Evolutionary conservation across 2,113 vertebrate species (phyloP), one percentile per base, ranked within the genome.

Genomic region (Rousettus leschenaultii): DNA sequence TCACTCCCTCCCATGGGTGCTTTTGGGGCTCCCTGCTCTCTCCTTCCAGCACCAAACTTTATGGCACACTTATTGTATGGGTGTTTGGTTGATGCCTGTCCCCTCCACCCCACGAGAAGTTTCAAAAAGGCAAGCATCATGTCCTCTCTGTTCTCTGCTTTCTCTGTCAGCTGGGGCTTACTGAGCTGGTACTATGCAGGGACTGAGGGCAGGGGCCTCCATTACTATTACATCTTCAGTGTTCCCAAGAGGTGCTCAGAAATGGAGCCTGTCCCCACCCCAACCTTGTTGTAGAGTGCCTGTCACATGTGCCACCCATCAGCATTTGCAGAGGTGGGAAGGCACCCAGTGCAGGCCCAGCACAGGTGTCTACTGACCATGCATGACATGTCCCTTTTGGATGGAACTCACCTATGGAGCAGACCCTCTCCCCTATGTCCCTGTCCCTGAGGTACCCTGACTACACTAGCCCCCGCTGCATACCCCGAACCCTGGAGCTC

Each of bases 241-340:
- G 53, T 11, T 53, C 33, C 53, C 19, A 45, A 89, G 9, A 78
- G 24, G 70, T 28, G 30, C 40, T 92, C 79, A 89, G 68, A 86
- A 82, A 63, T 15, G 53, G 73, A 8, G 11, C 43, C 14, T 38
- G 4, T 30, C 21, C 51, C 51, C 8, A 68, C 38, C n/a, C 40
- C 22, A 40, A 4, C 35, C 24, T 79, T 21, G 15, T 1, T 40
- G 18, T 22, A 19, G 80, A 70, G 61, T 15, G 19, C 40, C 26
- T 40, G 30, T 9, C 18, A 3, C 0, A 2, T 1, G 6, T 48
- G 22, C 5, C 30, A 15, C 21, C 19, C 28, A 28, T 77, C 24
- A 35, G 30, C 1, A 0, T 26, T 59, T n/a, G 8, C 9, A 21
- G 57, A 38, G 77, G 74, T 8, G 5, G 5, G 33, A 33, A 59